Evolutionary conservation across 2,888 invertebrate genomes (phyloP).

Genomic region (Drosophila maculinotata): DNA sequence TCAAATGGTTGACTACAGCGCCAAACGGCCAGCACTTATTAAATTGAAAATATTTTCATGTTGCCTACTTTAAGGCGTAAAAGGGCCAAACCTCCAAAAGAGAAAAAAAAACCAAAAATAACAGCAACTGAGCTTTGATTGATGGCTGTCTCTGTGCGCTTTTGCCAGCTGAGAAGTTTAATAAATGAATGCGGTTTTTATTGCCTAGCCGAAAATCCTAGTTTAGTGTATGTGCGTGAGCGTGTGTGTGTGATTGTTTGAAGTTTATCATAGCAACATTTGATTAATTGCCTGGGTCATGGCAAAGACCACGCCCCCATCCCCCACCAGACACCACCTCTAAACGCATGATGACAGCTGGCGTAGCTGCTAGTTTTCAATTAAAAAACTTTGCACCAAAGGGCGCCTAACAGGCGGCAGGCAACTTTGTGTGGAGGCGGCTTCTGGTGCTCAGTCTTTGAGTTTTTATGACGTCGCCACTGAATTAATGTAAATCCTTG

Average conservation of each 20-base stretch:
- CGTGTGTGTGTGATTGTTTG: constrained; percentile 27
- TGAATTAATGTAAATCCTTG: constrained; percentile 71
- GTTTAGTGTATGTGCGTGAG: constrained; percentile 11
- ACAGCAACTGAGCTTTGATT: constrained; percentile 57
- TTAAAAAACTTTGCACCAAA: constrained; percentile 55
- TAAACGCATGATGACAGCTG: constrained; percentile 43
- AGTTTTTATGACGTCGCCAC: constrained; percentile 58
- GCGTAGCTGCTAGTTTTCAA: constrained; percentile 53
- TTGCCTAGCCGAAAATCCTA: constrained; percentile 18
- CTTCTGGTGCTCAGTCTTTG: constrained; percentile 23
- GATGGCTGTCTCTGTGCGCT: constrained; percentile 65
- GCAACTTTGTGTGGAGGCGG: constrained; percentile 40
- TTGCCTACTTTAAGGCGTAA: constrained; percentile 41
- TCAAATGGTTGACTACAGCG: constrained; percentile 48
- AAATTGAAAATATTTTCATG: constrained; percentile 63
- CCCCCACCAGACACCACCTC: neutral
- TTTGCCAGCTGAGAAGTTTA: constrained; percentile 65
- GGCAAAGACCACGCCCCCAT: constrained; percentile 16
- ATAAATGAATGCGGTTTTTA: constrained; percentile 72
- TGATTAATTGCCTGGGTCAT: constrained; percentile 62
- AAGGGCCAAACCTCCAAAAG: constrained; percentile 8
- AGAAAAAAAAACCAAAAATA: neutral
- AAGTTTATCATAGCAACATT: constrained; percentile 63
- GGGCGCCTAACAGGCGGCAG: constrained; percentile 17
- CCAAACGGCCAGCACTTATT: constrained; percentile 60